phyloP scores from a whole-genome alignment of 1,140 invertebrate genomes.

The Leptinotarsa texana region DNA sequence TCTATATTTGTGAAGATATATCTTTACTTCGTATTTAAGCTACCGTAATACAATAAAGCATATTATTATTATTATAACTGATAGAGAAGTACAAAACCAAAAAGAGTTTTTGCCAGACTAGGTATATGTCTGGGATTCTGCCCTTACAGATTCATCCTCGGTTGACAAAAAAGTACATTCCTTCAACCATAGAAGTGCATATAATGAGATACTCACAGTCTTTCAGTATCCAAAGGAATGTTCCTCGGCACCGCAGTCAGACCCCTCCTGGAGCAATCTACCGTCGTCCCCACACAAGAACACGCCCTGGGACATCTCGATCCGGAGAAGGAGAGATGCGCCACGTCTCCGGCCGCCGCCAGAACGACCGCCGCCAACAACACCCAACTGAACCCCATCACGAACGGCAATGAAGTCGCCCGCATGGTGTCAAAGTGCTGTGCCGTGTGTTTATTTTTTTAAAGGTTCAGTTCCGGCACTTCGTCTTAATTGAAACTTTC shows the following conservation, averaged over 20 bases:
- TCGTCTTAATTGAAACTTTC: conserved; percentile 8
- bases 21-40: too few relatives aligned
- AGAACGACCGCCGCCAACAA: conserved; percentile 26
- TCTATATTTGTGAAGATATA: too few relatives aligned
- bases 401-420: conserved; percentile 10
- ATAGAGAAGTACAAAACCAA: too few relatives aligned
- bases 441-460: background rate
- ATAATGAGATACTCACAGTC: conserved; percentile 73
- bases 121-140: too few relatives aligned
- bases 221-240: conserved; percentile 74
- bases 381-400: conserved; percentile 19
- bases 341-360: conserved; percentile 11
- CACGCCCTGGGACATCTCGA: conserved; percentile 75
- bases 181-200: too few relatives aligned
- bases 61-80: too few relatives aligned
- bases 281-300: conserved; percentile 73
- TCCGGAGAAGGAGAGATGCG: conserved; percentile 35
- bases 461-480: conserved; percentile 4
- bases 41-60: too few relatives aligned
- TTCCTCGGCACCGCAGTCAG: conserved; percentile 77
- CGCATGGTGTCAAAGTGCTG: conserved; percentile 4
- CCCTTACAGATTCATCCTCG: too few relatives aligned
- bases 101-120: too few relatives aligned
- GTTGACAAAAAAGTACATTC: too few relatives aligned
- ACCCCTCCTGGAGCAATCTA: conserved; percentile 80